Conservation (phyloP, 2,888 invertebrate species). For the Metallyticus violacea region DNA sequence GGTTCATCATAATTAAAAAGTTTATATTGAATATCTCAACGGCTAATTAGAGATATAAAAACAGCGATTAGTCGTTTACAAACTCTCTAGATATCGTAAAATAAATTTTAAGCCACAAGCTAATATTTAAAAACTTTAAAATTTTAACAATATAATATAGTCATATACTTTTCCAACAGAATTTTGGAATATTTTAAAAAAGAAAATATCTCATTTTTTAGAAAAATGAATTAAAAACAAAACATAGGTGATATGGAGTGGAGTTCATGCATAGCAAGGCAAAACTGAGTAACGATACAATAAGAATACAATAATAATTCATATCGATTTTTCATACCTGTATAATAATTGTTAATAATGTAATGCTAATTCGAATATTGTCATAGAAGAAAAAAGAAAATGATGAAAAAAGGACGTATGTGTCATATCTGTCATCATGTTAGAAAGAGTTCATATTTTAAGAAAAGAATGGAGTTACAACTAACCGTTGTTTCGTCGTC, state of each 20-base stretch:
- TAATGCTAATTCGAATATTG: not conserved
- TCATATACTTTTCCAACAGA: no score
- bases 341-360: slow-evolving; percentile 11
- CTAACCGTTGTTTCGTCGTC: not conserved
- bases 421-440: not conserved
- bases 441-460: slow-evolving; percentile 6
- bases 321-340: slow-evolving; percentile 32
- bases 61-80: no score
- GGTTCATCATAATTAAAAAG: no score
- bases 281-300: slow-evolving; percentile 30
- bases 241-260: not conserved
- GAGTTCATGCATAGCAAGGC: not conserved
- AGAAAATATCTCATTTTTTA: no score
- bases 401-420: not conserved
- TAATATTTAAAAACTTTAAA: no score
- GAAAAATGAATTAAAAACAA: not conserved
- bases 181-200: not conserved
- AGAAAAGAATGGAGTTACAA: not conserved
- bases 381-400: not conserved
- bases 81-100: no score
- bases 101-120: no score
- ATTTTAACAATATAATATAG: no score
- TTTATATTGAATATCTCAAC: no score
- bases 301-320: slow-evolving; percentile 31
- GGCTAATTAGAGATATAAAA: no score